phyloP scores from a whole-genome alignment of 1,140 invertebrate species.

The Venturia canescens region DNA sequence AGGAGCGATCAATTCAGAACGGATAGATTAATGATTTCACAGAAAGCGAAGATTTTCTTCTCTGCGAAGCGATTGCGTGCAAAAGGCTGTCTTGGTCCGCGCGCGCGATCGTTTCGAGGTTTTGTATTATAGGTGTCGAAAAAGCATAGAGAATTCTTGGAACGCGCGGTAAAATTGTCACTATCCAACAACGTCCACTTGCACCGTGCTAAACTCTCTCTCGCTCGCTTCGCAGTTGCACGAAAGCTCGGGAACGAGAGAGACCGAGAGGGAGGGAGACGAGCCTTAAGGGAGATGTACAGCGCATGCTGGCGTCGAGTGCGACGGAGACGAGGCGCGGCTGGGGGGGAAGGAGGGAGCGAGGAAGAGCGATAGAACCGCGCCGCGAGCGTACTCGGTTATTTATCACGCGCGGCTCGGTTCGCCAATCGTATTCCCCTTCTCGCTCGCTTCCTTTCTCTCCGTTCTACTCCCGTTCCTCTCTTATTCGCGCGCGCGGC shows the following conservation, averaged over 20 bases:
- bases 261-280: slow-evolving; percentile 36
- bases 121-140: slow-evolving; percentile 17
- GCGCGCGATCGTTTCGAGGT: neutral
- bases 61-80: neutral
- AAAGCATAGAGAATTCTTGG: slow-evolving; percentile 29
- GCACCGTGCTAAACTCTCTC: slow-evolving; percentile 26
- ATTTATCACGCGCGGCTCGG: slow-evolving; percentile 71
- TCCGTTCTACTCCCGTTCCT: slow-evolving; percentile 28
- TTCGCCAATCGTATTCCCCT: slow-evolving; percentile 66
- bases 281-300: slow-evolving; percentile 1
- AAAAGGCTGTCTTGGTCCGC: neutral
- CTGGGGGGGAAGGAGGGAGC: neutral
- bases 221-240: slow-evolving; percentile 18
- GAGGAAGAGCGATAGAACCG: slow-evolving; percentile 30
- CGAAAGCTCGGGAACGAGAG: slow-evolving; percentile 28
- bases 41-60: neutral
- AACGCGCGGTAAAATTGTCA: slow-evolving; percentile 37
- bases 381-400: slow-evolving; percentile 63
- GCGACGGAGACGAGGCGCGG: neutral
- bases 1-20: slow-evolving; percentile 21
- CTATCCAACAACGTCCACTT: neutral
- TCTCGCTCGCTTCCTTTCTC: slow-evolving; percentile 39
- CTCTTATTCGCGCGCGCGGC: slow-evolving; percentile 27
- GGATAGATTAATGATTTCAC: slow-evolving; percentile 36
- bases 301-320: neutral